Evolutionary conservation across 2,797 vertebrate genomes (phyloP).

Genomic region (Falco columbarius): DNA sequence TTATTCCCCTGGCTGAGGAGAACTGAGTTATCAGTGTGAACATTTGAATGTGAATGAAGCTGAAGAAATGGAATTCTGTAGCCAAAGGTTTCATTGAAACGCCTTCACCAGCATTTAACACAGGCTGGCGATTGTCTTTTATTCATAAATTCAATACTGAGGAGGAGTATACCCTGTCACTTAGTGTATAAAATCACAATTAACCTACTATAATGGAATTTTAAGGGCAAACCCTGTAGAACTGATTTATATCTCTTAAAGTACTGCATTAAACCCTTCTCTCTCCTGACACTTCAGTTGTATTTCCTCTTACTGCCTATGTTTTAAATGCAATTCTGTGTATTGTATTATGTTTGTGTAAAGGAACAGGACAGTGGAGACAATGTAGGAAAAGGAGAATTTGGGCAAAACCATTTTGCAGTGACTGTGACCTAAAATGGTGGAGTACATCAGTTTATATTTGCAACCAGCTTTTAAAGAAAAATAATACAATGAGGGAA

Average conservation of each 20-base stretch:
- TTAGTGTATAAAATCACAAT: conserved; percentile 63
- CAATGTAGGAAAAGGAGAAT: background rate
- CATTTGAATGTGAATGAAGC: conserved; percentile 62
- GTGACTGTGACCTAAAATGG: background rate
- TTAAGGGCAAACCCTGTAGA: conserved; percentile 52
- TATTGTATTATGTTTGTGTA: background rate
- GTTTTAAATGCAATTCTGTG: background rate
- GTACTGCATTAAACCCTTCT: conserved; percentile 4
- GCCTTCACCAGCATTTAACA: background rate
- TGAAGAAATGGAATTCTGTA: conserved; percentile 55
- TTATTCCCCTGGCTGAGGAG: conserved; percentile 36
- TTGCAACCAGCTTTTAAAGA: background rate
- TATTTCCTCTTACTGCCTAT: background rate
- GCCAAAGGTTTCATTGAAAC: background rate
- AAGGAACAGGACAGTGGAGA: background rate
- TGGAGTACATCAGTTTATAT: background rate
- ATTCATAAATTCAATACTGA: conserved; percentile 37
- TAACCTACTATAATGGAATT: conserved; percentile 42
- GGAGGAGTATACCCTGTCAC: background rate
- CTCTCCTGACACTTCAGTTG: background rate
- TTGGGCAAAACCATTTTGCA: background rate
- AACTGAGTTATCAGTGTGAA: conserved; percentile 45
- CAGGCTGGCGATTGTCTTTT: background rate
- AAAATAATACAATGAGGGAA: background rate
- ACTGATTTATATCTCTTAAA: conserved; percentile 48